Conservation (phyloP, 2,113 vertebrate species). For the Malurus cyaneus region DNA sequence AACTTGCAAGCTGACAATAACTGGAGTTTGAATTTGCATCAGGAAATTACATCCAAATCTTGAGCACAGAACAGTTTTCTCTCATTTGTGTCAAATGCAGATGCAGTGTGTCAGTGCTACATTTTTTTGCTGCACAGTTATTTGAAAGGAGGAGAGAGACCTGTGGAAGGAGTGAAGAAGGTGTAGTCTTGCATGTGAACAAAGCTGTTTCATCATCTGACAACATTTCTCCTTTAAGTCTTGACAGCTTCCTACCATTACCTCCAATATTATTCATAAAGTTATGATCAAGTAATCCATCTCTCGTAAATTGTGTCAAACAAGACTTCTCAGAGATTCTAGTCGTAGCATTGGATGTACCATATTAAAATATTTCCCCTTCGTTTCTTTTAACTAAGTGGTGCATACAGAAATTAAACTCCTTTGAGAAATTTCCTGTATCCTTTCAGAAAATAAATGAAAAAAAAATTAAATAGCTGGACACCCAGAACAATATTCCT, state of each 20-base stretch:
- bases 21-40: neutral
- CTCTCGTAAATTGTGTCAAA: neutral
- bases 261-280: neutral
- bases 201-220: neutral
- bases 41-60: conserved; percentile 4
- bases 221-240: neutral
- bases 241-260: neutral
- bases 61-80: neutral
- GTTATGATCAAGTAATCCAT: neutral
- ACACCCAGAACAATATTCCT: neutral
- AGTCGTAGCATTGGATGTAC: neutral
- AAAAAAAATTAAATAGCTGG: too few relatives aligned
- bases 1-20: neutral
- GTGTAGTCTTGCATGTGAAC: neutral
- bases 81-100: conserved; percentile 9
- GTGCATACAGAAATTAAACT: neutral
- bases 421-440: neutral
- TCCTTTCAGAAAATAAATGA: neutral
- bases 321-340: neutral
- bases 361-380: neutral
- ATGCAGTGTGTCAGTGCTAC: neutral
- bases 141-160: neutral
- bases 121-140: neutral
- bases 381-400: neutral
- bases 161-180: neutral